Percentiles rank a stretch among this genome's conserved stretches.
Conservation (phyloP, 2,888 invertebrate genomes). For the Acholoe squamosa region DNA sequence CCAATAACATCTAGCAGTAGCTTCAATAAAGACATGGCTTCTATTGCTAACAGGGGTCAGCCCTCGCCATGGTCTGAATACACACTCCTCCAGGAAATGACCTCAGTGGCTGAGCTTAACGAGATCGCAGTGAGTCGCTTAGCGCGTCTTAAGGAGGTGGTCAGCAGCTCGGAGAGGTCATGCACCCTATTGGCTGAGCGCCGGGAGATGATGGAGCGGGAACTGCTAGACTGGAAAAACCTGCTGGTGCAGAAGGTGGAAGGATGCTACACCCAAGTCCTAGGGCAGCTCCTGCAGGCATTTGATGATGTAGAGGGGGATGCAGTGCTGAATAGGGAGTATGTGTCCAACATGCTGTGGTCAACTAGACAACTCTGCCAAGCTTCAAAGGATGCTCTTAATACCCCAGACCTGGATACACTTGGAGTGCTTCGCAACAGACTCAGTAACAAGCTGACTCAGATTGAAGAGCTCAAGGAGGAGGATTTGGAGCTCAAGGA, state of each 20-base stretch:
- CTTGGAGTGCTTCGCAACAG: not conserved
- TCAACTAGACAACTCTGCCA: not conserved
- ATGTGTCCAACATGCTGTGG: slow-evolving; percentile 41
- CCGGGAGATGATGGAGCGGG: slow-evolving; percentile 33
- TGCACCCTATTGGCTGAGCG: not conserved
- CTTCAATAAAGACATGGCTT: not conserved
- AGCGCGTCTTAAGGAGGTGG: not conserved
- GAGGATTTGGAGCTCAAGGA: slow-evolving; percentile 19
- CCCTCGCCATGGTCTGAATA: slow-evolving; percentile 15
- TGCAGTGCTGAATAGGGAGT: slow-evolving; percentile 17
- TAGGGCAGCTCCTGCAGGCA: slow-evolving; percentile 42
- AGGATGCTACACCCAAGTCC: slow-evolving; percentile 49
- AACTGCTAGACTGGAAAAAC: slow-evolving; percentile 54
- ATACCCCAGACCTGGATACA: slow-evolving; percentile 48
- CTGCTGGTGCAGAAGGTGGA: slow-evolving; percentile 56
- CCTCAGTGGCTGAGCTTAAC: slow-evolving; percentile 40
- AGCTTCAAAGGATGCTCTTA: not conserved
- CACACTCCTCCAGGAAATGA: slow-evolving; percentile 55
- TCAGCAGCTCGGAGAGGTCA: not conserved
- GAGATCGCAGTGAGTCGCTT: not conserved
- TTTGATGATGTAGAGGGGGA: slow-evolving; percentile 32
- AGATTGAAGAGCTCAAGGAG: slow-evolving; percentile 28
- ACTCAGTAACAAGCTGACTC: not conserved
- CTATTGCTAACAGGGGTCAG: not conserved
- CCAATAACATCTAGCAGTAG: not conserved